Base-by-base conservation (phyloP, 2,113 vertebrate genomes). In the Urocolius indicus region DNA sequence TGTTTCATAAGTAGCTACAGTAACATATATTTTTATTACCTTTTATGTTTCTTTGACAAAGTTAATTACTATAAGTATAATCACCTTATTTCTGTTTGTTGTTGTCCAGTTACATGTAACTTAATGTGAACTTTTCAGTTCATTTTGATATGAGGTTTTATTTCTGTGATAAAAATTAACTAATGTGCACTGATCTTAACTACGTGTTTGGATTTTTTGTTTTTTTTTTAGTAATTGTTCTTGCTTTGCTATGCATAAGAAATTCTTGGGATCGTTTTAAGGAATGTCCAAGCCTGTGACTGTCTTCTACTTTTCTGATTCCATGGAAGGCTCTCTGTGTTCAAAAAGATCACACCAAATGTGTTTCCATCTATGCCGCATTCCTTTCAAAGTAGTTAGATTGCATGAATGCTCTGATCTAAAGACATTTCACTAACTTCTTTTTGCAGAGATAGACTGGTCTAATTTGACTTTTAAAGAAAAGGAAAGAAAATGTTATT, bases 1-100 rank as follows among this genome's bases (percentile, higher is more conserved):
- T 65, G 34, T 84, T 77, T 92, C 9, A 10, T 68, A 90, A 38
- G 79, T 92, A 95, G 68, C 85, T 83, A 94, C 95, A 89, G 93
- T 49, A 96, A 97, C 63, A 49, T 49, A 11, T 48, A 22, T 65
- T 63, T 84, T 84, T 84, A 22, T 66, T 83, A 79, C 24, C 9
- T 80, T 69, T 92, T 72, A 45, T 94, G 20, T 89, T 57, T 34
- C 69, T 85, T 87, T 71, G 55, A 26, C 38, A 66, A 20, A 63
- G 16, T 48, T 54, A 59, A 89, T 24, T 84, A 32, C 41, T 79
- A 30, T 13, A 85, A 59, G 73, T 71, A 73, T 67, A 69, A 65
- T 14, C 52, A 51, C n/a, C 86, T 72, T 63, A 77, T 58, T 77
- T 88, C 29, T 91, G 23, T 46, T 86, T 49, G 30, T 38, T 78